phyloP scores from a whole-genome alignment of 2,797 vertebrate species.

The Microhierax caerulescens region DNA sequence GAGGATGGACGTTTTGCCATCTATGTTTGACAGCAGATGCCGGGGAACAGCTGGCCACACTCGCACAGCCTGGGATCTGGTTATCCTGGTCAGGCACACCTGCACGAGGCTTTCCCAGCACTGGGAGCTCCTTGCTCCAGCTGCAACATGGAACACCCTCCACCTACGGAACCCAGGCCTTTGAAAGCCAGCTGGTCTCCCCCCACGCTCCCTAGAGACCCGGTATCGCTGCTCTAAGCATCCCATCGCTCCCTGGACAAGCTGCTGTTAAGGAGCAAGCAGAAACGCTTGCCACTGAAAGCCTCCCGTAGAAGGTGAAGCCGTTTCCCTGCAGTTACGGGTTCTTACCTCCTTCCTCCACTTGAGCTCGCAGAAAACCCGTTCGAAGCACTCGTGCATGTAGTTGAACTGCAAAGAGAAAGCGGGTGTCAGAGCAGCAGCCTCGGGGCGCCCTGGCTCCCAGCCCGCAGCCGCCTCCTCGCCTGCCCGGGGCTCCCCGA shows the following conservation, averaged over 20 bases:
- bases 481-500: background rate
- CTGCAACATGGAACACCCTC: background rate
- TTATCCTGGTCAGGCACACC: background rate
- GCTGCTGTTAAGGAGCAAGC: rapidly evolving
- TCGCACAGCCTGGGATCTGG: rapidly evolving
- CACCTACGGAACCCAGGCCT: background rate
- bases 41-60: rapidly evolving
- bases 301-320: rapidly evolving
- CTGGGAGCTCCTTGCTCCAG: background rate
- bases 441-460: background rate
- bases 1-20: background rate
- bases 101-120: background rate
- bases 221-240: rapidly evolving
- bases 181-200: rapidly evolving
- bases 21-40: background rate
- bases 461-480: too few relatives aligned
- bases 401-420: slow-evolving; percentile 89
- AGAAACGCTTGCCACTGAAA: rapidly evolving
- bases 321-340: rapidly evolving
- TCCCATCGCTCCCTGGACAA: rapidly evolving
- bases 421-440: background rate
- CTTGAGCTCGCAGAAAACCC: slow-evolving; percentile 97
- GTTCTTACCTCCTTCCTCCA: slow-evolving; percentile 94
- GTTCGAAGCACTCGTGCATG: slow-evolving; percentile 98
- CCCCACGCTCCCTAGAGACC: rapidly evolving